These are phyloP conservation scores for Bombyx huttoni DNA, from an alignment of 2,888 invertebrate species.

Conservation along the genomic window DNA sequence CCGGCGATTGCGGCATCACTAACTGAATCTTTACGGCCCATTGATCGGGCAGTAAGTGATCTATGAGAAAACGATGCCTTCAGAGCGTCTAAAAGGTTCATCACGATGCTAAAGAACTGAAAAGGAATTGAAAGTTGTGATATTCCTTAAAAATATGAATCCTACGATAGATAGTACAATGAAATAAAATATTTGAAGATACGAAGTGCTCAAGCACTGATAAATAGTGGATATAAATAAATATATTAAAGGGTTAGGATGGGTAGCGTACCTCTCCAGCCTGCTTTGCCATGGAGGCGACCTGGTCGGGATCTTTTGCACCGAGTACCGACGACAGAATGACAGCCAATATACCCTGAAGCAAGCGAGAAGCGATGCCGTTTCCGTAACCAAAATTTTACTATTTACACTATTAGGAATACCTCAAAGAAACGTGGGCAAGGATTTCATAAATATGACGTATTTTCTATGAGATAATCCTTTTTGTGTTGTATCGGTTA, in stretches of 20 bases:
- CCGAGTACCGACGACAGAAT: constrained; percentile 92
- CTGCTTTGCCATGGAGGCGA: constrained; percentile 94
- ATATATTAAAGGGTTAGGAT: constrained; percentile 21
- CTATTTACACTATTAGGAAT: constrained; percentile 58
- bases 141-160: background rate
- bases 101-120: constrained; percentile 93
- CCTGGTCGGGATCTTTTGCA: constrained; percentile 92
- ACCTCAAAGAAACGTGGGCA: constrained; percentile 34
- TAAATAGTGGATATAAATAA: background rate
- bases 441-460: background rate
- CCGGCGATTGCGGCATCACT: constrained; percentile 92
- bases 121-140: constrained; percentile 2
- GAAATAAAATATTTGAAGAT: background rate
- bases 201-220: background rate
- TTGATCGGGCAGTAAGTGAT: constrained; percentile 85
- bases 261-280: constrained; percentile 90
- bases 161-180: background rate
- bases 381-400: constrained; percentile 66
- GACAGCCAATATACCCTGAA: constrained; percentile 93
- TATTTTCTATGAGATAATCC: constrained; percentile 41
- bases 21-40: constrained; percentile 90
- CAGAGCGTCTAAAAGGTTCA: constrained; percentile 90
- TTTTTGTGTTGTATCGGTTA: constrained; percentile 40
- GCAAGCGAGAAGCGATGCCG: constrained; percentile 73
- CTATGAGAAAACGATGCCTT: constrained; percentile 95